Evolutionary conservation across 2,113 vertebrate species (phyloP).

Genomic region (Rhinolophus sinicus): DNA sequence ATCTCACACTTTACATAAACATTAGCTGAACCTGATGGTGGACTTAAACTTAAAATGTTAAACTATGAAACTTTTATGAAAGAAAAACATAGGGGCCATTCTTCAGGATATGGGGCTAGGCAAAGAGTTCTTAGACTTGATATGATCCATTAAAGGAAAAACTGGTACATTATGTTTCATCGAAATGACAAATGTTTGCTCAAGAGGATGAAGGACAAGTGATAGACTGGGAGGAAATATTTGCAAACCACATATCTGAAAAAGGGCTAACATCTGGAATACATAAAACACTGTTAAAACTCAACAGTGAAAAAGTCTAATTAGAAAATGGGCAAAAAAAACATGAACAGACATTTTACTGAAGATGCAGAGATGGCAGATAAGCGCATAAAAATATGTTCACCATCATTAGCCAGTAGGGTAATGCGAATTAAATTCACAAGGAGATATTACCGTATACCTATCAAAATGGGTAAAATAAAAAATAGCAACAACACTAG

Average conservation of each 20-base stretch:
- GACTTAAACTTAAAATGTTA: background rate
- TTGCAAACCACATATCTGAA: background rate
- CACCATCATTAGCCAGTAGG: background rate
- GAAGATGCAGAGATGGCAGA: background rate
- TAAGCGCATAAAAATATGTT: background rate
- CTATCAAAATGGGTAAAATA: background rate
- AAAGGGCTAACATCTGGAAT: background rate
- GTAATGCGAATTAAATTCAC: conserved; percentile 1
- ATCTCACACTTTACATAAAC: background rate
- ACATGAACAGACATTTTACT: background rate
- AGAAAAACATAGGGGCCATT: background rate
- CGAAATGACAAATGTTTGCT: background rate
- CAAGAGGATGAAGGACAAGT: background rate
- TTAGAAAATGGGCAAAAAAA: conserved; percentile 1
- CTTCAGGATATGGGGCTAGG: background rate
- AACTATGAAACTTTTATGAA: background rate
- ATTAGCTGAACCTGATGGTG: background rate
- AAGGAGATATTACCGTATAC: background rate
- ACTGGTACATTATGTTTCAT: background rate
- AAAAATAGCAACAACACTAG: background rate
- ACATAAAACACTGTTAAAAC: background rate
- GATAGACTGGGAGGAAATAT: background rate
- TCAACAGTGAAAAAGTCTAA: background rate
- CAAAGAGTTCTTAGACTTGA: background rate
- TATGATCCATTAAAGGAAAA: background rate